A percentile compares a stretch with the other conserved stretches of the same genome.
These are phyloP conservation scores for Charaxes varanes DNA, from an alignment of 1,140 invertebrate species.

Conservation along the genomic window DNA sequence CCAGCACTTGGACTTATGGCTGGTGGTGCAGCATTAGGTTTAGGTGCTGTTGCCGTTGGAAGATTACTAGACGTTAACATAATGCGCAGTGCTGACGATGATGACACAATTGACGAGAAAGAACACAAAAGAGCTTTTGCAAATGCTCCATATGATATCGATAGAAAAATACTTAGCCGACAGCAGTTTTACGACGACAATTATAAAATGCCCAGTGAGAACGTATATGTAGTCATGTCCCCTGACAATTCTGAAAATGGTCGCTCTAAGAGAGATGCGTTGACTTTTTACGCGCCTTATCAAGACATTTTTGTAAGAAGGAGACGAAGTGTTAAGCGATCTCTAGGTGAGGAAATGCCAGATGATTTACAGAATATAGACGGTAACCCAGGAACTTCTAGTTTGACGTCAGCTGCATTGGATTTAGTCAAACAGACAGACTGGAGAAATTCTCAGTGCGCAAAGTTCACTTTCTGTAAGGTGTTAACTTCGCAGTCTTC, in stretches of 20 bases:
- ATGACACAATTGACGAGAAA: conserved; percentile 64
- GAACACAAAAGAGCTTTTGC: conserved; percentile 76
- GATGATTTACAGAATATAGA: conserved; percentile 76
- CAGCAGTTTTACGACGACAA: conserved; percentile 67
- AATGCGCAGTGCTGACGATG: conserved; percentile 70
- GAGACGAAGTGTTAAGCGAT: conserved; percentile 43
- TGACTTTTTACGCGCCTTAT: conserved; percentile 38
- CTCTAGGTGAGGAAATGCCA: conserved; percentile 56
- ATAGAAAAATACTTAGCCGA: conserved; percentile 59
- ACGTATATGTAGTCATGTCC: conserved; percentile 67
- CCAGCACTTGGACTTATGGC: conserved; percentile 84
- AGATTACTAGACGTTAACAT: conserved; percentile 80
- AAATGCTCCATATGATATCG: conserved; percentile 53
- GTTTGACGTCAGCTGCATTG: conserved; percentile 47
- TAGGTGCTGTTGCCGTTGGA: conserved; percentile 85
- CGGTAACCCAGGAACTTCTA: conserved; percentile 50
- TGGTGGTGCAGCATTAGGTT: conserved; percentile 84
- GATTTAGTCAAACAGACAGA: conserved; percentile 70
- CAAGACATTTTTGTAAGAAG: conserved; percentile 34
- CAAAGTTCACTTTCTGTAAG: conserved; percentile 84
- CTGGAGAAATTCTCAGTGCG: conserved; percentile 84
- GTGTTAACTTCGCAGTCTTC: conserved; percentile 79
- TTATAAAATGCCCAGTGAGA: conserved; percentile 71
- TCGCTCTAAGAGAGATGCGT: conserved; percentile 45
- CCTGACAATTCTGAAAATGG: conserved; percentile 39